Conservation (phyloP, 2,113 vertebrate genomes). For the Mus musculus region GRCm39 chr9:4045001-4045500, state of each 20-base stretch:
- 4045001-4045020: neutral
- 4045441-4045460: neutral
- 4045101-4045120: neutral
- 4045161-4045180: neutral
- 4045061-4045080: neutral
- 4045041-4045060: neutral
- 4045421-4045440: neutral
- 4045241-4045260: neutral
- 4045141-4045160: neutral
- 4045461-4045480: neutral
- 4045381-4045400: neutral
- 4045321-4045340: neutral
- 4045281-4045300: neutral
- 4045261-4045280: neutral
- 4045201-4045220: neutral
- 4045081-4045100: neutral
- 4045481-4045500: neutral
- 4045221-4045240: neutral
- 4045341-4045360: neutral
- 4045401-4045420: neutral
- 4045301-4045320: neutral
- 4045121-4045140: neutral
- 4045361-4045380: slow-evolving; percentile 63
- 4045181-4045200: neutral
- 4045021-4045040: neutral